Percentiles rank a stretch among this genome's conserved stretches.
These are phyloP conservation scores for Mya arenaria DNA, from an alignment of 1,140 invertebrate genomes.

Conservation along the genomic window DNA sequence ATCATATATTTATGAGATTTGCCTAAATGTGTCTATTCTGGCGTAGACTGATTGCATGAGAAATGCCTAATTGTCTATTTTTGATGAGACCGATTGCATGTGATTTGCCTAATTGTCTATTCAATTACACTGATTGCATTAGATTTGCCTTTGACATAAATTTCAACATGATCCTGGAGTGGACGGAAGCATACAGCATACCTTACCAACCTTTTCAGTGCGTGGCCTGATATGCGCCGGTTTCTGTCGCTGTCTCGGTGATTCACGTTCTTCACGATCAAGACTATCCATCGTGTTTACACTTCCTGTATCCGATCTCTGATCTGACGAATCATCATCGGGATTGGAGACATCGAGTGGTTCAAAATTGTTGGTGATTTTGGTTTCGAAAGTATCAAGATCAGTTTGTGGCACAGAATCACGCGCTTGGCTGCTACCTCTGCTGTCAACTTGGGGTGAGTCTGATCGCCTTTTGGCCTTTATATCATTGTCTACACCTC, in stretches of 20 bases:
- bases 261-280: conserved; percentile 60
- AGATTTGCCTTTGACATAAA: no score
- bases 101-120: no score
- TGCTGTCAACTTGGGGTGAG: conserved; percentile 29
- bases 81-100: no score
- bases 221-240: conserved; percentile 64
- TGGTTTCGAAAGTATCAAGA: conserved; percentile 75
- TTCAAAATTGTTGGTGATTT: conserved; percentile 58
- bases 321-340: conserved; percentile 69
- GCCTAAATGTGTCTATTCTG: no score
- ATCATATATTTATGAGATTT: no score
- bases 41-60: no score
- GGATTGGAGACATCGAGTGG: conserved; percentile 63
- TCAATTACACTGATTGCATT: no score
- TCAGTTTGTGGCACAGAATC: conserved; percentile 72
- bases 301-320: conserved; percentile 72
- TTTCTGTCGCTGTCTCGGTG: background rate
- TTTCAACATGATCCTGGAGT: background rate
- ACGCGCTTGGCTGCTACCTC: conserved; percentile 17
- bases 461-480: background rate
- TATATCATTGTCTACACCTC: background rate
- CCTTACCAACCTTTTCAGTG: conserved; percentile 66
- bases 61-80: no score
- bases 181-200: background rate
- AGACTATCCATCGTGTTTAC: conserved; percentile 72